Evolutionary conservation across 2,888 invertebrate species (phyloP), one percentile per base, ranked within the genome.

Genomic region (Synergus gifuensis): DNA sequence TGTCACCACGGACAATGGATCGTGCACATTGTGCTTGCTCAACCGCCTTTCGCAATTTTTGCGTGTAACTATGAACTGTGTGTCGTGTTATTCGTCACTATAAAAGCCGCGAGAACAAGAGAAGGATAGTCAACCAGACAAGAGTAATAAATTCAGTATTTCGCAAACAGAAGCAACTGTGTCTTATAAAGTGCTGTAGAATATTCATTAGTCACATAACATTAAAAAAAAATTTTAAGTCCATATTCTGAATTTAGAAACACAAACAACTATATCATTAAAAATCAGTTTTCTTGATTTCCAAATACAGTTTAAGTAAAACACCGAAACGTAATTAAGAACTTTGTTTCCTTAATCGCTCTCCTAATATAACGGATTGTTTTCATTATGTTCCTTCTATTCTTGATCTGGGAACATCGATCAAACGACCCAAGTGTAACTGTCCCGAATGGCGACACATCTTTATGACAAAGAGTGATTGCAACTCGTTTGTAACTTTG

Each of bases 391-490:
- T 81, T 79, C 76, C 76, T 80, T 81, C 76, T 78, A 76, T 60
- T 81, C 44, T 67, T 54, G 40, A 28, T 60, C 77, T 78, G 78
- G 62, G 66, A 86, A 81, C 88, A 89, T 89, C 89, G 87, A 89
- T 89, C 89, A 89, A 87, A 85, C 83, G 78, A 85, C 82, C 86
- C 82, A 82, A 80, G 84, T 88, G 86, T 86, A 87, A 89, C 87
- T 89, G 87, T 78, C 80, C 69, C 78, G 77, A 77, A 78, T 63
- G 82, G 83, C 89, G 90, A 90, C 90, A 90, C 86, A 86, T 90
- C 89, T 86, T 85, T 81, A 82, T 90, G 91, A 91, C 91, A 90
- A 89, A 89, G 91, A 91, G 86, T 85, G 90, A 91, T 91, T 85
- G 85, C 81, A 78, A 83, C 85, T 87, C 84, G 83, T 78, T 79